Evolutionary conservation across 2,113 vertebrate species (phyloP), one percentile per base, ranked within the genome.

Genomic region (Pedionomus torquatus): DNA sequence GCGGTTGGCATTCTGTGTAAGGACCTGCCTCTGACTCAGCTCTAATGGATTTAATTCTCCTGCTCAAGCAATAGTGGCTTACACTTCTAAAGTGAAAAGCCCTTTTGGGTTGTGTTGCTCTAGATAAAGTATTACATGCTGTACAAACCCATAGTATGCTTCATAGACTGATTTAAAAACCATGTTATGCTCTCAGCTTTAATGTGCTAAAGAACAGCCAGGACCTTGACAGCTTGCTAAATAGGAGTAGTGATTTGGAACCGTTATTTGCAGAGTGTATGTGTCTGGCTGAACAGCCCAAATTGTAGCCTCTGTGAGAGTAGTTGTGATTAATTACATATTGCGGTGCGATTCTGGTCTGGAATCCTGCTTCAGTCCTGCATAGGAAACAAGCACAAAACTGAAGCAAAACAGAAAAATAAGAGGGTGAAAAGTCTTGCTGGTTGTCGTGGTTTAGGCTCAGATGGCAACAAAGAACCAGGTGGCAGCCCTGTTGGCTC

Each of bases 21-120:
- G 71, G 63, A 43, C 55, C 86, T 93, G 66, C 90, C 79, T 83
- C 94, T 77, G 90, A 93, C 28, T 55, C 91, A 89, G 83, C 89
- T 76, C 93, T 55, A 14, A 39, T 23, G 65, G 69, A 5, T 82
- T 86, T 68, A 85, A 79, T 51, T 41, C 81, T 91, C 44, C 71
- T 71, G 64, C 63, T 87, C 83, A 63, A 86, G 86, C 64, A 92
- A 68, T 3, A 60, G 30, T 60, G 83, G 39, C 24, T 92, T 68
- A 64, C 80, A 13, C 77, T 72, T 33, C 35, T 52, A 5, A 57
- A 76, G 35, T 52, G 74, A 78, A 91, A 95, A 95, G 8, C 84
- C 69, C 74, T 89, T 68, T 70, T 95, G 61, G 66, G 81, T 82
- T 95, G 46, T 76, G 84, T 83, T 89, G 88, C 88, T 75, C 46